Percentiles rank a stretch among this genome's conserved stretches.
Evolutionary conservation across 2,888 invertebrate species (phyloP).

Genomic region (Rhingia rostrata): DNA sequence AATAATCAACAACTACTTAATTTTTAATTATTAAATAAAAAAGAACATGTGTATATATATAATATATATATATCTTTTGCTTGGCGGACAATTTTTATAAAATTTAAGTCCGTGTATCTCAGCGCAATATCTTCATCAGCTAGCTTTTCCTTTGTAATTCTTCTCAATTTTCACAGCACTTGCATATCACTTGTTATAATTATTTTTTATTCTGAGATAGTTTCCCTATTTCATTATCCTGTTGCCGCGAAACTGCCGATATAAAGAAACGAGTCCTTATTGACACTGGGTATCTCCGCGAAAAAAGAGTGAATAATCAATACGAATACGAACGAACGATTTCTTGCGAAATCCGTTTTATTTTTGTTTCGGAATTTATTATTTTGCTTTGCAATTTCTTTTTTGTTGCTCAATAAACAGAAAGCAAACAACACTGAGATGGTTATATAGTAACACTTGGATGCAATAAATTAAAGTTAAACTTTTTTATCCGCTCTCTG

Average conservation of each 20-base stretch:
- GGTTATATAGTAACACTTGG: constrained; percentile 49
- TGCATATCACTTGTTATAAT: constrained; percentile 74
- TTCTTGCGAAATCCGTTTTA: constrained; percentile 4
- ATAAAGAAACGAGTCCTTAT: constrained; percentile 44
- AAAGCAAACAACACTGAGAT: constrained; percentile 64
- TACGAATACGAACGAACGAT: constrained; percentile 33
- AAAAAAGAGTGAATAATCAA: constrained; percentile 70
- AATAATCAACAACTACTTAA: constrained; percentile 74
- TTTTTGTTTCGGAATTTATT: too few relatives aligned
- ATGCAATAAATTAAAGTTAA: constrained; percentile 47
- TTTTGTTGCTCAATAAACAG: constrained; percentile 42
- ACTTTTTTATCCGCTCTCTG: constrained; percentile 75
- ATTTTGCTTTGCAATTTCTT: not conserved
- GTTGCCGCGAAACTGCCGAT: constrained; percentile 70
- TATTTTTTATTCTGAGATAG: constrained; percentile 58
- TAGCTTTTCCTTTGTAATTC: constrained; percentile 47
- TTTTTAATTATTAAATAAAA: constrained; percentile 57
- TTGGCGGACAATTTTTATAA: constrained; percentile 53
- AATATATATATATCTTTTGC: constrained; percentile 55
- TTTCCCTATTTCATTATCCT: constrained; percentile 65
- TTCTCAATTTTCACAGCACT: constrained; percentile 75
- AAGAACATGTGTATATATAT: constrained; percentile 58
- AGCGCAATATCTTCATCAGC: constrained; percentile 62
- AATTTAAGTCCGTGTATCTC: constrained; percentile 69
- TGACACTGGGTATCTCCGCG: constrained; percentile 36